phyloP scores from a whole-genome alignment of 2,113 vertebrate genomes.

The Dascyllus trimaculatus region DNA sequence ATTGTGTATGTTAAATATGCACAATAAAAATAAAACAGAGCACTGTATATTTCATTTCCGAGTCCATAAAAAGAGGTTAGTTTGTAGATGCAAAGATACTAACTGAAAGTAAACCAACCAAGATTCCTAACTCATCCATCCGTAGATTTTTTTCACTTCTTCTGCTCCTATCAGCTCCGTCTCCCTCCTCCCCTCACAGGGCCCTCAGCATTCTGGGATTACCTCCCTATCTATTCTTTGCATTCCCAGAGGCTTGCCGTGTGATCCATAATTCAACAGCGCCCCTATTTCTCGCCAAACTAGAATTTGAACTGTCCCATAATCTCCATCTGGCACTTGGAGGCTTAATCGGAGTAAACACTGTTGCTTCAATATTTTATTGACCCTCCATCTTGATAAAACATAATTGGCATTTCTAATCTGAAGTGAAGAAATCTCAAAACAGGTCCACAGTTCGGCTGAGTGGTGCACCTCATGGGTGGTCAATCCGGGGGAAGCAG shows the following conservation, averaged over 20 bases:
- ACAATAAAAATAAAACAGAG: conserved; percentile 39
- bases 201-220: conserved; percentile 77
- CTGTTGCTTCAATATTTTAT: conserved; percentile 82
- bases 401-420: conserved; percentile 81
- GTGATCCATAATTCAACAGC: conserved; percentile 82
- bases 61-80: conserved; percentile 19
- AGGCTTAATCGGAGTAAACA: conserved; percentile 80
- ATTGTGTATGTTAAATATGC: conserved; percentile 58
- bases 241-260: conserved; percentile 71
- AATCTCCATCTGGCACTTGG: conserved; percentile 80
- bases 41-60: conserved; percentile 8
- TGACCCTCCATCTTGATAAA: conserved; percentile 79
- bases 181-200: conserved; percentile 53
- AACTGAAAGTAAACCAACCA: conserved; percentile 47
- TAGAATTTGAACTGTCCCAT: conserved; percentile 77
- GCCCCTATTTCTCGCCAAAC: conserved; percentile 75
- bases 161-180: conserved; percentile 65
- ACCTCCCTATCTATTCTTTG: conserved; percentile 78
- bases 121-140: conserved; percentile 62
- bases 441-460: conserved; percentile 41
- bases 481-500: conserved; percentile 46
- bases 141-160: conserved; percentile 57
- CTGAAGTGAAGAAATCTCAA: conserved; percentile 64
- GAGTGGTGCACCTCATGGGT: conserved; percentile 41
- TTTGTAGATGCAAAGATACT: conserved; percentile 39